phyloP scores from a whole-genome alignment of 2,888 invertebrate species.

The Allolobophora icterica region DNA sequence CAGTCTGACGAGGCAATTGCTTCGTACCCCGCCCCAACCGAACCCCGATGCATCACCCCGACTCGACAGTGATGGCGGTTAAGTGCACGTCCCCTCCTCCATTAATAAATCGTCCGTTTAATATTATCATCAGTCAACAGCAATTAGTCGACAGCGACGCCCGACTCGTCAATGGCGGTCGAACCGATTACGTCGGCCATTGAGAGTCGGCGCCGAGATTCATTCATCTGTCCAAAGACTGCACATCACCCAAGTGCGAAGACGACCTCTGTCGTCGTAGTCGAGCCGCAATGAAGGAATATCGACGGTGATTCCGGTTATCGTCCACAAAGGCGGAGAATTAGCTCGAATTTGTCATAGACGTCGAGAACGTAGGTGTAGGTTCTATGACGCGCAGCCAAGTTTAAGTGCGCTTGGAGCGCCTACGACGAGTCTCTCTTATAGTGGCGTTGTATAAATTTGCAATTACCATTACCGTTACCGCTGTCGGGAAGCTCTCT shows the following conservation, averaged over 20 bases:
- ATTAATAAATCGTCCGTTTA: slow-evolving; percentile 8
- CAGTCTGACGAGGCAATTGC: background rate
- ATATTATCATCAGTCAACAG: background rate
- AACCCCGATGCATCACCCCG: background rate
- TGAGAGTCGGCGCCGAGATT: background rate
- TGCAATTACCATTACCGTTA: too few relatives aligned
- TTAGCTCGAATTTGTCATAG: background rate
- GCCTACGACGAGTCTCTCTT: too few relatives aligned
- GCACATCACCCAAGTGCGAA: background rate
- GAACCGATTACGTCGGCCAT: background rate
- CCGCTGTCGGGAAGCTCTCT: too few relatives aligned
- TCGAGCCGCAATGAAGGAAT: background rate
- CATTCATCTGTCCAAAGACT: background rate
- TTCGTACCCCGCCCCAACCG: background rate
- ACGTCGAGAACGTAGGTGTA: background rate
- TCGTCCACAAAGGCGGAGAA: background rate
- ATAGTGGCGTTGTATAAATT: too few relatives aligned
- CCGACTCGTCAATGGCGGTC: background rate
- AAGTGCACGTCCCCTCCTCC: background rate
- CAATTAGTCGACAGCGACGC: background rate
- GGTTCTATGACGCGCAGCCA: background rate
- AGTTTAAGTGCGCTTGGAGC: background rate
- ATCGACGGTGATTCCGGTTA: background rate
- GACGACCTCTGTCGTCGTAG: background rate
- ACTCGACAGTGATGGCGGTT: background rate